Evolutionary conservation across 2,888 invertebrate species (phyloP).

Genomic region (Esperia sulphurella): DNA sequence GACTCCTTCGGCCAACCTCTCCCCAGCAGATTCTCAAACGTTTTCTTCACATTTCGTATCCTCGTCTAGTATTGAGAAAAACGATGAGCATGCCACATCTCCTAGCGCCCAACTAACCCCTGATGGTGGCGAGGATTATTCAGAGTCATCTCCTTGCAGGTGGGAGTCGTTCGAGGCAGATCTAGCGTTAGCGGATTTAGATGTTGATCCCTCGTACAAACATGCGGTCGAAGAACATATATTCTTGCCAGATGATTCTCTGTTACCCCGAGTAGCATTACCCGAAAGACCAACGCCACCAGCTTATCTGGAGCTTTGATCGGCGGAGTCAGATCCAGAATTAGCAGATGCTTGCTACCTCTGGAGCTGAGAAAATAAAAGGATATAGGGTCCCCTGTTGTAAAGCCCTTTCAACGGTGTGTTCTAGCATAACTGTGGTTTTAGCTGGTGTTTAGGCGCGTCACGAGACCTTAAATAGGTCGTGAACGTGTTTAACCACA

Average conservation of each 20-base stretch:
- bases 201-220: slow-evolving; percentile 81
- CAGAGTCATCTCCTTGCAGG: slow-evolving; percentile 72
- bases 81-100: slow-evolving; percentile 65
- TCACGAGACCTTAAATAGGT: background rate
- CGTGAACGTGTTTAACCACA: background rate
- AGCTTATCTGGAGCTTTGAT: slow-evolving; percentile 72
- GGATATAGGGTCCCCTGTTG: slow-evolving; percentile 36
- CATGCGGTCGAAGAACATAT: slow-evolving; percentile 81
- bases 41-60: slow-evolving; percentile 82
- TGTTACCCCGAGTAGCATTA: slow-evolving; percentile 67
- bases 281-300: slow-evolving; percentile 81
- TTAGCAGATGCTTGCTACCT: slow-evolving; percentile 49
- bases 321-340: slow-evolving; percentile 72
- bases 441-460: slow-evolving; percentile 43
- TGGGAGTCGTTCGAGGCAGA: slow-evolving; percentile 83
- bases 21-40: slow-evolving; percentile 78
- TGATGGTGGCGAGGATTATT: slow-evolving; percentile 68
- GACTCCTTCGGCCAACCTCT: slow-evolving; percentile 84
- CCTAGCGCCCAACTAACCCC: slow-evolving; percentile 81
- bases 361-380: slow-evolving; percentile 44
- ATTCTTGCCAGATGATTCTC: slow-evolving; percentile 79
- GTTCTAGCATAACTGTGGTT: slow-evolving; percentile 40
- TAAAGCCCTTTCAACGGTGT: slow-evolving; percentile 30
- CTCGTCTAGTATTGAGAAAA: slow-evolving; percentile 67
- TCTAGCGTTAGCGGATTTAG: slow-evolving; percentile 80